Conservation (phyloP, 2,888 invertebrate genomes). For the Agonopterix heracliana region DNA sequence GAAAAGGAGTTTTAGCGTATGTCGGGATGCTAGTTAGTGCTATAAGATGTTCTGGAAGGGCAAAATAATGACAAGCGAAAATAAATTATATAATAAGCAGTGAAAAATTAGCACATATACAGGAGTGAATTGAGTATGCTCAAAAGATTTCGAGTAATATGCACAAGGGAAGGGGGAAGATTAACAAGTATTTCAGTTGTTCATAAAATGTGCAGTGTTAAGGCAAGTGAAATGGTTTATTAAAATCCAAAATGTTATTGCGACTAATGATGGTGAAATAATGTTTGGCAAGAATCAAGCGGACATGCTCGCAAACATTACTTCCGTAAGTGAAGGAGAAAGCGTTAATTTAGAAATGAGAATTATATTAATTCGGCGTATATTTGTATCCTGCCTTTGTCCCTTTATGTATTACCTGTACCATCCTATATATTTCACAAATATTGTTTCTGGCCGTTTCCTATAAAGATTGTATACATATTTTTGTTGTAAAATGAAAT, state of each 20-base stretch:
- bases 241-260: background rate
- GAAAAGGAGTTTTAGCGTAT: slow-evolving; percentile 58
- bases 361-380: too few relatives aligned
- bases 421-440: too few relatives aligned
- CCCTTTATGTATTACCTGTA: too few relatives aligned
- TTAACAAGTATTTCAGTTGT: too few relatives aligned
- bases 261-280: background rate
- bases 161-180: too few relatives aligned
- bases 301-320: too few relatives aligned
- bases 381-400: too few relatives aligned
- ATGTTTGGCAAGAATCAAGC: too few relatives aligned
- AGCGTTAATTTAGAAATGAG: too few relatives aligned
- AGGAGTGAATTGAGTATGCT: background rate
- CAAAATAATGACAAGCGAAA: slow-evolving; percentile 62
- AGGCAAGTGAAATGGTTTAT: slow-evolving; percentile 2
- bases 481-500: slow-evolving; percentile 55
- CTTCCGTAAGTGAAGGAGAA: too few relatives aligned
- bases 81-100: slow-evolving; percentile 46
- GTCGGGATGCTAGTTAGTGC: slow-evolving; percentile 41
- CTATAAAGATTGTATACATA: background rate
- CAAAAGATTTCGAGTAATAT: too few relatives aligned
- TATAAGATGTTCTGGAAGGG: slow-evolving; percentile 60
- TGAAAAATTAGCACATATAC: slow-evolving; percentile 30
- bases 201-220: background rate
- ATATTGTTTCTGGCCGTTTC: too few relatives aligned